Evolutionary conservation across 2,113 vertebrate genomes (phyloP), one percentile per base, ranked within the genome.

Genomic region (Rhinopomastus cyanomelas): DNA sequence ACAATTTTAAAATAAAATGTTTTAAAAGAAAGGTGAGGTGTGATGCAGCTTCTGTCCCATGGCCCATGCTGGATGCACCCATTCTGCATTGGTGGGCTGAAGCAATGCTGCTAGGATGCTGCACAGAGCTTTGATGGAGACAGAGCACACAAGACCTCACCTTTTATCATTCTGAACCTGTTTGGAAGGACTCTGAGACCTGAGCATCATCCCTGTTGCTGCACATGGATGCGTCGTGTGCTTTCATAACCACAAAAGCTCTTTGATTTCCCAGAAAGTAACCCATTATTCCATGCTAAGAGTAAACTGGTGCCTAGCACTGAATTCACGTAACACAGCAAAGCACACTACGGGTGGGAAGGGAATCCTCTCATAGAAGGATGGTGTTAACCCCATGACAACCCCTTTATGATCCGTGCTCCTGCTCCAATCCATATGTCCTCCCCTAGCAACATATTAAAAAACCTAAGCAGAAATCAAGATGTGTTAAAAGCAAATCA

Each of bases 111-210:
- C 49, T n/a, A n/a, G 62, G 36, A 56, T 25, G 30, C 2, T 32
- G 59, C 53, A 42, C 0, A 0, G 57, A 12, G 9, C 12, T 36
- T 37, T 2, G 0, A 49, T 34, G 64, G 12, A 68, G 51, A 8
- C 37, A 32, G 46, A 57, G 51, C 48, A 27, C 34, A 30, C 16
- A 9, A 32, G 15, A 42, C 39, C 39, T 42, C 39, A 11, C 15
- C 39, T 42, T 42, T 42, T 42, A 42, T 42, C 15, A 42, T 42
- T 15, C 15, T 42, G 39, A 42, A 42, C 39, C 39, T 42, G 1
- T n/a, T 51, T 90, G 76, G 37, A 59, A 86, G 53, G 53, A 8
- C 32, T 51, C 3, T 1, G 0, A 1, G 34, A 34, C 7, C 65
- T 51, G 22, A 75, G 52, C 20, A 2, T 16, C 36, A 53, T 2